Base-by-base conservation (phyloP, 92 coral and sea anemone species). In the Epizoanthus rinbou region DNA sequence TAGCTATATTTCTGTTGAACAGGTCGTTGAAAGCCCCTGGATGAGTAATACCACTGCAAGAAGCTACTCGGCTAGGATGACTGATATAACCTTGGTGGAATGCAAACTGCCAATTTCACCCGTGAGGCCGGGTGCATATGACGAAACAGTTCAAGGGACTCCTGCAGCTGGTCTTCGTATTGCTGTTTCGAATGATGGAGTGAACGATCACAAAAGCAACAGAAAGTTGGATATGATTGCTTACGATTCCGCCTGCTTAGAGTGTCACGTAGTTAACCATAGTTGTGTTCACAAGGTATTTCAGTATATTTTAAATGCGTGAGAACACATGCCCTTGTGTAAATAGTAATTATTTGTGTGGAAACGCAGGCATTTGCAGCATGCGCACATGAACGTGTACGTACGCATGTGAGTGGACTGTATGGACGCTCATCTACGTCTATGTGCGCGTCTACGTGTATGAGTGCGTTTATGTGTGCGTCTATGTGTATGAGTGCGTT, bases 21-120 rank as follows among this genome's bases (percentile, higher is more conserved):
- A 70, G 75, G 52, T 70, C 17, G 75, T 70, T n/a, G 15, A 70
- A 70, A 70, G 75, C 21, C 58, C 75, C 31, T 70, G 75, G 75
- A 25, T 19, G 19, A 28, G 16, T 16, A 70, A 70, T 45, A 22
- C 24, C 14, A 39, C 58, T 41, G 22, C 24, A 41, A 37, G 39
- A 56, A 19, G 54, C 52, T 70, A 70, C 58, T 37, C 75, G 28
- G 75, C 75, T n/a, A 41, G n/a, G 43, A 41, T 70, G 75, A 41
- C 75, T 17, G 75, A 70, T 25, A 70, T 70, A 5, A 41, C 57
- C 19, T 11, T 70, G 75, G 75, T 70, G 23, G 75, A 70, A 45
- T 70, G 75, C 28, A 70, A 70, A 10, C 14, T 70, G 21, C 75
- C 75, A 33, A 18, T 0, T 17, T 41, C 21, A 45, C 75, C 75